Conservation (phyloP, 2,113 vertebrate genomes). For the Lycocorax pyrrhopterus region DNA sequence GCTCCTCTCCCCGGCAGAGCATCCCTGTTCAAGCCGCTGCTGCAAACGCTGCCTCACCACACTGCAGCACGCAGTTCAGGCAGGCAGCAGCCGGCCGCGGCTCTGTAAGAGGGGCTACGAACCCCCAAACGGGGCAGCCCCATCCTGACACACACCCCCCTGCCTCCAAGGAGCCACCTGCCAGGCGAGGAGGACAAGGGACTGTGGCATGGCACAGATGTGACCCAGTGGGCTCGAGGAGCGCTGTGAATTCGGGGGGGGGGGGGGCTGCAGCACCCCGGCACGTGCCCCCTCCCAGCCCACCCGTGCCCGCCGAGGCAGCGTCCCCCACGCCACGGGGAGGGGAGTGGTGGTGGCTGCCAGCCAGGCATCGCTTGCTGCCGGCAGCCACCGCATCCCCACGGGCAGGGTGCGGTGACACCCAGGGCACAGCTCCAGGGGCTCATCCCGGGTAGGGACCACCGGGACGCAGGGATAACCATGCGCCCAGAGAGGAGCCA, state of each 20-base stretch:
- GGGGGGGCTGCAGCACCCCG: background rate
- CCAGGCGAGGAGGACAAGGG: background rate
- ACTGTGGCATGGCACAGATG: background rate
- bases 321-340: background rate
- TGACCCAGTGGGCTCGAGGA: background rate
- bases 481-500: fast-evolving
- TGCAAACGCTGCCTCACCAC: background rate
- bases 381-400: background rate
- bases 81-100: background rate
- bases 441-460: background rate
- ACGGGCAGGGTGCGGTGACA: background rate
- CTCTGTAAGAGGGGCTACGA: background rate
- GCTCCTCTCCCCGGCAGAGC: background rate
- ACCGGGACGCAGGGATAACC: background rate
- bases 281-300: background rate
- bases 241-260: background rate
- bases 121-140: background rate
- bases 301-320: background rate
- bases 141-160: background rate
- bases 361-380: background rate
- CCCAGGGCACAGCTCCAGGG: background rate
- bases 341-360: background rate
- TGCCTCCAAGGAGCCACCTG: background rate
- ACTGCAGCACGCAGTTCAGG: background rate
- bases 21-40: background rate